Evolutionary conservation across 2,888 invertebrate genomes (phyloP).

Genomic region (Allygus modestus): DNA sequence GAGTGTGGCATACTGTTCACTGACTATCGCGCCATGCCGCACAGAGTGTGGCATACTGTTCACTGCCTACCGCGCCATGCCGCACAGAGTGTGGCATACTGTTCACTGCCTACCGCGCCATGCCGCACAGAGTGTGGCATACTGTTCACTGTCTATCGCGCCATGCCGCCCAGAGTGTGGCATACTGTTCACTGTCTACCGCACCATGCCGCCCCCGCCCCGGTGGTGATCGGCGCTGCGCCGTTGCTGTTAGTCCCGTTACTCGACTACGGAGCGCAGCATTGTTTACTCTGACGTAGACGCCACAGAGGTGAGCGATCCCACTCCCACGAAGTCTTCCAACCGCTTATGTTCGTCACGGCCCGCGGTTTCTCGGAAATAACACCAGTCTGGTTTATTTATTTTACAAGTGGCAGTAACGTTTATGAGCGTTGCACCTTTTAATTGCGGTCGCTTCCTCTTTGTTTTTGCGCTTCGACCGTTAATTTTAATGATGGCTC

Average conservation of each 20-base stretch:
- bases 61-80: too few species aligned
- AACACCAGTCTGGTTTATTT: background rate
- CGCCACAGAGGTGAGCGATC: constrained; percentile 35
- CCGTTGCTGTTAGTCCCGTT: constrained; percentile 38
- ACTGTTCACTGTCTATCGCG: too few species aligned
- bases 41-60: too few species aligned
- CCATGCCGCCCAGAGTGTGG: too few species aligned
- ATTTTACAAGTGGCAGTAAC: background rate
- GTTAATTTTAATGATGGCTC: background rate
- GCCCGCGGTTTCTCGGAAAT: background rate
- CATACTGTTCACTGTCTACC: too few species aligned
- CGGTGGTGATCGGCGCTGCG: background rate
- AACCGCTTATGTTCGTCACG: background rate
- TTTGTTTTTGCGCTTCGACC: background rate
- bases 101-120: too few species aligned
- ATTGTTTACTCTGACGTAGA: constrained; percentile 33
- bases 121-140: too few species aligned
- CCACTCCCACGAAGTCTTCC: constrained; percentile 38
- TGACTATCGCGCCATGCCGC: too few species aligned
- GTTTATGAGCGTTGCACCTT: background rate
- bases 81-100: too few species aligned
- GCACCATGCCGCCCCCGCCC: background rate
- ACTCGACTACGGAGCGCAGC: constrained; percentile 29
- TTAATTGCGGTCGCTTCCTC: constrained; percentile 18
- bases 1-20: too few species aligned